Evolutionary conservation across 1,140 invertebrate species (phyloP).

Genomic region (Drosophila pruinosa): DNA sequence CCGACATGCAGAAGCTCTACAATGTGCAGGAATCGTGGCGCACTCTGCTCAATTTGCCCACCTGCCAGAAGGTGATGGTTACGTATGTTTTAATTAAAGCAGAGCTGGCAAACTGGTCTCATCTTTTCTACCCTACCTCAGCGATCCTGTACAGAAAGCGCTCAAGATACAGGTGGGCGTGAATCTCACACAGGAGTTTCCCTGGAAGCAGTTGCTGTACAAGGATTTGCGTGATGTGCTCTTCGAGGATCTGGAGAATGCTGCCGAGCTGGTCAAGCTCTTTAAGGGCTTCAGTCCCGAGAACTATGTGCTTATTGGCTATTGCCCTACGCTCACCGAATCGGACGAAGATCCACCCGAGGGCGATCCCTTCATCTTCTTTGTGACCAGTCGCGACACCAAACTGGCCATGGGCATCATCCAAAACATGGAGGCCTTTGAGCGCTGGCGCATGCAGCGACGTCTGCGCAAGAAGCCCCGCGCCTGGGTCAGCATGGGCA

Average conservation of each 20-base stretch:
- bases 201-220: conserved; percentile 88
- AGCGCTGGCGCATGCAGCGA: conserved; percentile 85
- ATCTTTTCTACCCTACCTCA: background rate
- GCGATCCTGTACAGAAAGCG: conserved; percentile 74
- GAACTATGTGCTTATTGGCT: conserved; percentile 87
- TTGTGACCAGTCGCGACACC: conserved; percentile 83
- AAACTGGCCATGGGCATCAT: conserved; percentile 84
- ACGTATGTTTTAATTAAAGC: conserved; percentile 60
- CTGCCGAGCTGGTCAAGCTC: conserved; percentile 84
- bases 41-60: conserved; percentile 52
- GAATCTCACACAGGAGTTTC: conserved; percentile 88
- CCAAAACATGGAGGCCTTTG: conserved; percentile 85
- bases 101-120: no score
- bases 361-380: conserved; percentile 87
- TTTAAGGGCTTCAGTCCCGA: conserved; percentile 83
- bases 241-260: conserved; percentile 81
- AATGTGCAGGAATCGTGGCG: conserved; percentile 70
- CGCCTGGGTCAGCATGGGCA: conserved; percentile 87
- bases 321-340: conserved; percentile 86
- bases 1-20: conserved; percentile 40
- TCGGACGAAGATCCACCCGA: conserved; percentile 85
- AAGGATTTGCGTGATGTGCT: conserved; percentile 86
- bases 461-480: conserved; percentile 86
- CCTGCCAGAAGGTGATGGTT: conserved; percentile 71
- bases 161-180: conserved; percentile 84